phyloP scores from a whole-genome alignment of 2,888 invertebrate species.

The Hemaris fuciformis region DNA sequence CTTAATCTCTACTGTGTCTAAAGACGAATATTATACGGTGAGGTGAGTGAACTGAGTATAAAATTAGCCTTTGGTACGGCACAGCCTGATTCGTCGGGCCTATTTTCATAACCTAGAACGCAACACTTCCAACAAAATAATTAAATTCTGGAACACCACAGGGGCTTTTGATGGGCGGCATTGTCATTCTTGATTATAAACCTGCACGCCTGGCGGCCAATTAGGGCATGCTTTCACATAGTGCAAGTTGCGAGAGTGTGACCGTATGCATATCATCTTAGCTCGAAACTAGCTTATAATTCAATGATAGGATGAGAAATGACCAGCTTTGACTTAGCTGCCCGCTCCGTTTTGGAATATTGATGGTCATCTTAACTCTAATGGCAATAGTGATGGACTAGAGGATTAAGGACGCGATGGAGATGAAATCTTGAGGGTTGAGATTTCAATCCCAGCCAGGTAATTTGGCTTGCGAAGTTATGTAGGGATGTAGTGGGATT shows the following conservation, averaged over 20 bases:
- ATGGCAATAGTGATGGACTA: too few species aligned
- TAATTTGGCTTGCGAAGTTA: too few species aligned
- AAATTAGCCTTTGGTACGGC: too few species aligned
- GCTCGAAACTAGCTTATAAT: not conserved
- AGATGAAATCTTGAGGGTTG: too few species aligned
- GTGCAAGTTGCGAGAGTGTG: not conserved
- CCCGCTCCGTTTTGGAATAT: not conserved
- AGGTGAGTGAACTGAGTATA: too few species aligned
- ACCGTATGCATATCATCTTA: not conserved
- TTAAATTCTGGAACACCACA: not conserved
- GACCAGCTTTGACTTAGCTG: not conserved
- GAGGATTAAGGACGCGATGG: too few species aligned
- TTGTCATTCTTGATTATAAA: conserved; percentile 9
- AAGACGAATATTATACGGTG: too few species aligned
- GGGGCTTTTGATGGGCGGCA: not conserved
- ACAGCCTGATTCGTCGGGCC: too few species aligned
- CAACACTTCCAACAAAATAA: not conserved
- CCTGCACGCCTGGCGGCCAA: not conserved
- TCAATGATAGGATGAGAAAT: not conserved
- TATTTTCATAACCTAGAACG: not conserved
- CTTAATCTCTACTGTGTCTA: too few species aligned
- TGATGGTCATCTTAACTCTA: too few species aligned
- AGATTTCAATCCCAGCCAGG: too few species aligned
- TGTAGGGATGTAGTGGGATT: too few species aligned
- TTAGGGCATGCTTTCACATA: conserved; percentile 1